Percentiles rank a stretch among this genome's conserved stretches.
These are phyloP conservation scores for Pangasius mekongensis DNA, from an alignment of 2,797 vertebrate genomes.

Conservation along the genomic window DNA sequence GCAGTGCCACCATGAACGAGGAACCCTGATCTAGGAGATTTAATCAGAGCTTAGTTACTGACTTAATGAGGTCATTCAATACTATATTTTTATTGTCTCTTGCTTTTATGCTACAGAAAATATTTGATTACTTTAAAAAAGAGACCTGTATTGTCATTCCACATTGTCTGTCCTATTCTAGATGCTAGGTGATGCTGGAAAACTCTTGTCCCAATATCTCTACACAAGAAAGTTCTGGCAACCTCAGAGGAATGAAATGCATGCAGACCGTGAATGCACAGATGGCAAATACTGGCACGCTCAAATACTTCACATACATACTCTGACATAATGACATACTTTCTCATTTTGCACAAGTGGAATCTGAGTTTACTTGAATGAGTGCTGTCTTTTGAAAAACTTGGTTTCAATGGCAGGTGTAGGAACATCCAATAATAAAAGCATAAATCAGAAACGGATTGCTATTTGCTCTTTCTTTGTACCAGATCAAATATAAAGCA, in stretches of 20 bases:
- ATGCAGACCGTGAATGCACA: not conserved
- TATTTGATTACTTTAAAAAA: not conserved
- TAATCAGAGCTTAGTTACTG: not conserved
- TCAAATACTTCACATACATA: not conserved
- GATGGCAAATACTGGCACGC: not conserved
- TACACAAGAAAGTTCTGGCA: not conserved
- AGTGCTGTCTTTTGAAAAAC: constrained; percentile 30
- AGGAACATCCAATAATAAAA: constrained; percentile 21
- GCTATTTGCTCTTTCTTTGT: constrained; percentile 29
- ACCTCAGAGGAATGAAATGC: not conserved
- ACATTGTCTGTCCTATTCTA: not conserved
- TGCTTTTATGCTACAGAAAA: not conserved
- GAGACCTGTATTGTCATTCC: not conserved
- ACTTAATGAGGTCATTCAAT: too few relatives aligned
- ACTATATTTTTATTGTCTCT: not conserved
- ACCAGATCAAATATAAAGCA: constrained; percentile 43
- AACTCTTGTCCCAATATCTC: not conserved
- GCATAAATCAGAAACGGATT: constrained; percentile 31
- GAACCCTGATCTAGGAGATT: not conserved
- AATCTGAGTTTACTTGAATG: constrained; percentile 23
- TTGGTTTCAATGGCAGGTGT: constrained; percentile 13
- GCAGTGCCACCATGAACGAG: not conserved
- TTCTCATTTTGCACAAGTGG: constrained; percentile 11
- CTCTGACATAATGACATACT: not conserved
- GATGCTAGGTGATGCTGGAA: not conserved